These are phyloP conservation scores for Rhipidura dahli DNA, from an alignment of 2,113 vertebrate species.

Conservation along the genomic window DNA sequence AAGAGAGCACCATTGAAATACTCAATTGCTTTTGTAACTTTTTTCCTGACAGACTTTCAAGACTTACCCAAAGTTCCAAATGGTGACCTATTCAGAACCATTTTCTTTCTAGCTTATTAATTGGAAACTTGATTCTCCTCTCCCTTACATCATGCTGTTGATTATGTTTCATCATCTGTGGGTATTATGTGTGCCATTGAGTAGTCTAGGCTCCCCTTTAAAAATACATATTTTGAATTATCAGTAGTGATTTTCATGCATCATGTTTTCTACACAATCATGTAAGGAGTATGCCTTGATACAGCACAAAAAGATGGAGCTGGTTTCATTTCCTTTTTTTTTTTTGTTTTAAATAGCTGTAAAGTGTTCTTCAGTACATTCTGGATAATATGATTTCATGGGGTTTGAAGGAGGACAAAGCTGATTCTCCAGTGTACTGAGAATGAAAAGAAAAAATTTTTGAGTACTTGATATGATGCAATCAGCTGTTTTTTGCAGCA, in stretches of 20 bases:
- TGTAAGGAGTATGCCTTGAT: constrained; percentile 52
- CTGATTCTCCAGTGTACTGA: constrained; percentile 36
- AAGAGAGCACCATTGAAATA: constrained; percentile 75
- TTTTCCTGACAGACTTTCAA: constrained; percentile 59
- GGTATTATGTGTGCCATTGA: constrained; percentile 54
- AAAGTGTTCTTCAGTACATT: constrained; percentile 50
- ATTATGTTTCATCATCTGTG: constrained; percentile 44
- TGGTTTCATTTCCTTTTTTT: constrained; percentile 53
- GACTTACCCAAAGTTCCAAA: constrained; percentile 65
- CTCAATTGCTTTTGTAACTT: constrained; percentile 52
- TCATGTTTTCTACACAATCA: constrained; percentile 46
- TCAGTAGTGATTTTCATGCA: constrained; percentile 17
- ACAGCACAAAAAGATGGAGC: constrained; percentile 61
- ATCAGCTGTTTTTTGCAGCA: constrained; percentile 50
- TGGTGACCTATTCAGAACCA: constrained; percentile 71
- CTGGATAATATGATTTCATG: constrained; percentile 47
- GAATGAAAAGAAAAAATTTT: background rate
- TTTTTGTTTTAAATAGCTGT: constrained; percentile 34
- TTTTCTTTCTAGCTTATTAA: constrained; percentile 49
- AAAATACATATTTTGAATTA: constrained; percentile 35
- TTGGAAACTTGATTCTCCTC: constrained; percentile 25
- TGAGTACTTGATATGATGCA: constrained; percentile 66
- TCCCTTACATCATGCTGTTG: constrained; percentile 14
- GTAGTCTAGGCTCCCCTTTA: constrained; percentile 60
- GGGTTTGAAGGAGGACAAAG: constrained; percentile 42